A percentile compares a stretch with the other conserved stretches of the same genome.
Evolutionary conservation across 2,113 vertebrate species (phyloP).

Genomic region (Cinclus mexicanus): DNA sequence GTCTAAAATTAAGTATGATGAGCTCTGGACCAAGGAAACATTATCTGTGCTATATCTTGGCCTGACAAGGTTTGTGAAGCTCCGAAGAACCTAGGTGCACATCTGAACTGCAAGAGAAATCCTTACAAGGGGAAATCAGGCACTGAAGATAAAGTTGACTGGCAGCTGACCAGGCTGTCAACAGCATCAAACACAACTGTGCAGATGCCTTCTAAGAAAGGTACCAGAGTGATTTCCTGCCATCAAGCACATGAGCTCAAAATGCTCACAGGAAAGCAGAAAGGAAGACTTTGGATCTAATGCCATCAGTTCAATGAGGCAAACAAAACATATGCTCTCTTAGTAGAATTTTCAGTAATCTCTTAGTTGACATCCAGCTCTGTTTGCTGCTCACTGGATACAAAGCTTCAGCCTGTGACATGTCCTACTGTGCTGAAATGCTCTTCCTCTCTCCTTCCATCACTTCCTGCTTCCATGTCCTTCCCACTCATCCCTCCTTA

Average conservation of each 20-base stretch:
- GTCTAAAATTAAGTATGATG: not conserved
- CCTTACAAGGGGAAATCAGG: conserved; percentile 23
- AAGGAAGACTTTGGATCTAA: not conserved
- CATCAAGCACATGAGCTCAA: not conserved
- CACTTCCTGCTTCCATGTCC: not conserved
- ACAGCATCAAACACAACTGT: conserved; percentile 10
- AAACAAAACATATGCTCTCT: not conserved
- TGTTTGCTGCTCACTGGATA: not conserved
- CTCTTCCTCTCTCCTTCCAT: not conserved
- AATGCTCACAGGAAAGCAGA: conserved; percentile 12
- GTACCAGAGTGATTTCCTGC: conserved; percentile 5
- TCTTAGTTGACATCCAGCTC: not conserved
- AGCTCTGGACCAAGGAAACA: not conserved
- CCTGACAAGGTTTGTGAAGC: not conserved
- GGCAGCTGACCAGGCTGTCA: conserved; percentile 41
- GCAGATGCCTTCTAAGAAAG: conserved; percentile 31
- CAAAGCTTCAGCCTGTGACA: not conserved
- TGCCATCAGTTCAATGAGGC: not conserved
- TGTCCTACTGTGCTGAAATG: not conserved
- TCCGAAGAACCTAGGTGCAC: not conserved
- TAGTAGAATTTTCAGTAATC: not conserved
- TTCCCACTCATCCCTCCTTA: not conserved
- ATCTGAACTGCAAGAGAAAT: not conserved
- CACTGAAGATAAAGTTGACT: conserved; percentile 43
- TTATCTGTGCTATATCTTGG: not conserved